A percentile compares a stretch with the other conserved stretches of the same genome.
These are phyloP conservation scores for Pyrgilauda ruficollis DNA, from an alignment of 2,113 vertebrate species.

Conservation along the genomic window DNA sequence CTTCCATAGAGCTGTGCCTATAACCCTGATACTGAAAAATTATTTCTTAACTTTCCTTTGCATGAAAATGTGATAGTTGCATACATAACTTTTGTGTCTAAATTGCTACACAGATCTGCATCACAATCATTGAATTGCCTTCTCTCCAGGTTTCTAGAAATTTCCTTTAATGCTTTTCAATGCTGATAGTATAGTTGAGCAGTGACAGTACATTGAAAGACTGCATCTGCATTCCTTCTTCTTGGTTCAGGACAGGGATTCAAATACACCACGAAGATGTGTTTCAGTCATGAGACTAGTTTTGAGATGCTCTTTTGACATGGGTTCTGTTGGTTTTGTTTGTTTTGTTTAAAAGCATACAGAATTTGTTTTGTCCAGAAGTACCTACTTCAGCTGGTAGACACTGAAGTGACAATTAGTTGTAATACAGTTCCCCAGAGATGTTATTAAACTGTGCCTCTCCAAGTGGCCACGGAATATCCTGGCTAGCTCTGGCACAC, in stretches of 20 bases:
- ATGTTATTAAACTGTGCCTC: background rate
- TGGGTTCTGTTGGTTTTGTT: background rate
- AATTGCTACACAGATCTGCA: background rate
- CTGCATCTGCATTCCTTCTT: background rate
- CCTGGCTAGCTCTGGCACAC: too few species aligned
- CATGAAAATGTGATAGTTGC: background rate
- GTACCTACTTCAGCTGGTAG: background rate
- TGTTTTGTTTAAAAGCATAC: background rate
- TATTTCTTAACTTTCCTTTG: background rate
- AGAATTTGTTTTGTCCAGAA: background rate
- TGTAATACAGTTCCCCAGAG: background rate
- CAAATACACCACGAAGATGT: background rate
- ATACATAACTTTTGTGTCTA: background rate
- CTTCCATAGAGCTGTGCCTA: background rate
- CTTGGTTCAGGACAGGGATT: background rate
- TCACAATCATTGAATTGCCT: background rate
- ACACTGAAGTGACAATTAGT: background rate
- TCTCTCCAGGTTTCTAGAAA: background rate
- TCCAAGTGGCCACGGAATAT: too few species aligned
- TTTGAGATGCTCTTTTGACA: background rate
- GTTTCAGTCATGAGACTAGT: background rate
- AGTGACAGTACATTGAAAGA: background rate
- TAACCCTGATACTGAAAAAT: background rate
- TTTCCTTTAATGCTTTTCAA: background rate
- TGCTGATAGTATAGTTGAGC: background rate